A percentile compares a stretch with the other conserved stretches of the same genome.
These are phyloP conservation scores for Stegastes partitus DNA, from an alignment of 2,113 vertebrate species.

Conservation along the genomic window DNA sequence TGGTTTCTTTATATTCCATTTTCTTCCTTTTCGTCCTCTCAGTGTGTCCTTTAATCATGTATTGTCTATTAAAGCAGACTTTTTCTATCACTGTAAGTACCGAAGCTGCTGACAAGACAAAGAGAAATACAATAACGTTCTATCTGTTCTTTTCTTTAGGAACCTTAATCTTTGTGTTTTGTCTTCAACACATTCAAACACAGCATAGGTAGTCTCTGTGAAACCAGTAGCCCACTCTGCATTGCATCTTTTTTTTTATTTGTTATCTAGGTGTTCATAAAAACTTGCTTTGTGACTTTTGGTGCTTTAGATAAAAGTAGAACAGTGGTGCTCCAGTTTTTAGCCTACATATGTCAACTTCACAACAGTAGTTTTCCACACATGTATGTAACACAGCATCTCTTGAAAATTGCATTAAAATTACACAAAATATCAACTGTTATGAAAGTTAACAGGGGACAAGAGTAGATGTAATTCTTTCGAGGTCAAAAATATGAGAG, in stretches of 20 bases:
- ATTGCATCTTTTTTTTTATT: background rate
- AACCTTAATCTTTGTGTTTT: constrained; percentile 6
- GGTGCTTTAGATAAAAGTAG: constrained; percentile 46
- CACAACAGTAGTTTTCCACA: background rate
- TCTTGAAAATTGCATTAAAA: too few species aligned
- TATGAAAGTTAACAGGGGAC: too few species aligned
- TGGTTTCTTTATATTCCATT: background rate
- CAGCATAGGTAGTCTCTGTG: background rate
- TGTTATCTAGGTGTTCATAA: background rate
- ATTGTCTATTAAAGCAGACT: background rate
- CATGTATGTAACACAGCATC: background rate
- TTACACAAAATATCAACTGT: too few species aligned
- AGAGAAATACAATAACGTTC: background rate
- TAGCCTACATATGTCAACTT: constrained; percentile 56
- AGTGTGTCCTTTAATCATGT: background rate
- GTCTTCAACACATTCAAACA: background rate
- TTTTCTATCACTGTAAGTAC: background rate
- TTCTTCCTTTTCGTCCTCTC: background rate
- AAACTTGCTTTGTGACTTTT: constrained; percentile 15
- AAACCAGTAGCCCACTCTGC: background rate
- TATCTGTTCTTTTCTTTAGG: background rate
- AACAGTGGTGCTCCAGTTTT: constrained; percentile 67
- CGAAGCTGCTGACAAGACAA: constrained; percentile 6
- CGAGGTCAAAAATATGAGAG: too few species aligned
- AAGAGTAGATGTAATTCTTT: too few species aligned